These are phyloP conservation scores for Phenganax marumi DNA, from an alignment of 92 coral and sea anemone genomes.

Conservation along the genomic window DNA sequence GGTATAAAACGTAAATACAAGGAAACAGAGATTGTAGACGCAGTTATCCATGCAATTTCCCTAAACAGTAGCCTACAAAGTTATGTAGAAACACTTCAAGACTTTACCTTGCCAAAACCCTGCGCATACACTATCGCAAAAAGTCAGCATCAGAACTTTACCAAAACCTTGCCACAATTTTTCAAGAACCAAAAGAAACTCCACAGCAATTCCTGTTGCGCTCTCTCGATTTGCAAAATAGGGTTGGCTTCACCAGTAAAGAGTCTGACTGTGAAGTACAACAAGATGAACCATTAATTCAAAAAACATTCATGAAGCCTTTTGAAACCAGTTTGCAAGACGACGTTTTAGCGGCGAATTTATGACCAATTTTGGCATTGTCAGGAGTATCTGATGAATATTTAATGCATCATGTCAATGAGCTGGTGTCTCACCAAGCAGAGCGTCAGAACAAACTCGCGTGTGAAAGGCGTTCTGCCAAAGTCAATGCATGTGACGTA, in stretches of 20 bases:
- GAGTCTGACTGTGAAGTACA: constrained; percentile 60
- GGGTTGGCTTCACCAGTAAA: constrained; percentile 59
- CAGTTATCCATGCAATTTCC: constrained; percentile 53
- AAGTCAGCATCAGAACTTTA: constrained; percentile 50
- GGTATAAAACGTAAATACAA: constrained; percentile 55
- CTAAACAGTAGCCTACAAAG: constrained; percentile 60
- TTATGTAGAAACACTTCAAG: constrained; percentile 52
- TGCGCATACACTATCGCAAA: constrained; percentile 45
- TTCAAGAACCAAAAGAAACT: constrained; percentile 34
- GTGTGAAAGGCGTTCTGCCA: no score
- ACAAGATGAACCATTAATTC: constrained; percentile 9
- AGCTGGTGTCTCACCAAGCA: constrained; percentile 60
- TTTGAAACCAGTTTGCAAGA: constrained; percentile 1
- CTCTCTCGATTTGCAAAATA: constrained; percentile 54
- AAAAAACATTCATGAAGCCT: constrained; percentile 15
- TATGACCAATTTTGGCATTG: no score
- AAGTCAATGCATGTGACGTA: no score
- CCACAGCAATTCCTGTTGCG: constrained; percentile 59
- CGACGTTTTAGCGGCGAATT: constrained; percentile 24
- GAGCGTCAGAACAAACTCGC: no score
- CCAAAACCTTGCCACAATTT: constrained; percentile 40
- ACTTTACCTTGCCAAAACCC: constrained; percentile 54
- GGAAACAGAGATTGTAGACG: constrained; percentile 47
- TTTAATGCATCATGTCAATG: constrained; percentile 60
- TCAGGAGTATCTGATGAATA: constrained; percentile 39